Conservation (phyloP, 2,888 invertebrate species). For the Eupithecia centaureata region DNA sequence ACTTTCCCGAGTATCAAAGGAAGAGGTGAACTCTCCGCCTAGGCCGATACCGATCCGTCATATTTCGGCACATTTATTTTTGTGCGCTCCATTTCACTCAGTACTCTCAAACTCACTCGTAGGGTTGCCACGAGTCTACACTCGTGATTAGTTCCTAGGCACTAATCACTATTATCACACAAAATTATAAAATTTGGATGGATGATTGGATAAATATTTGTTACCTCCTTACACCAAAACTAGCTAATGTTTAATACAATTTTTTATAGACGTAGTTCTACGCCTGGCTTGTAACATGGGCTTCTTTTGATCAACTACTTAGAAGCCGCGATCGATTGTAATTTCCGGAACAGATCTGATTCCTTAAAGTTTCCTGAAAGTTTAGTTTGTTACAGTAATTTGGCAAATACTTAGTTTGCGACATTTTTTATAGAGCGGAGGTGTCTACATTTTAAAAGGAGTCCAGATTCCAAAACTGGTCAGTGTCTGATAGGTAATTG, state of each 20-base stretch:
- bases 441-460: no score
- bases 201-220: not conserved
- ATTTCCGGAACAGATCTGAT: not conserved
- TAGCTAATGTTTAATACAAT: no score
- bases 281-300: no score
- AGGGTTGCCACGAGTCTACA: conserved; percentile 21
- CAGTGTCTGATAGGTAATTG: not conserved
- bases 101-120: not conserved
- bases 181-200: not conserved
- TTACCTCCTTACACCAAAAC: not conserved
- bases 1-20: not conserved
- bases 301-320: no score
- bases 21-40: conserved; percentile 1
- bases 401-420: no score
- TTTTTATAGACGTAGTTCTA: no score
- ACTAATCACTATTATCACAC: not conserved
- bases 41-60: conserved; percentile 28
- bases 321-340: no score
- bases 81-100: conserved; percentile 25
- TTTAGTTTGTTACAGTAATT: no score
- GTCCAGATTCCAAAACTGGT: no score
- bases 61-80: conserved; percentile 27
- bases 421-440: no score
- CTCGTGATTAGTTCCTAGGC: no score
- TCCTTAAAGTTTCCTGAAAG: not conserved